These are phyloP conservation scores for Anguilla megastoma DNA, from an alignment of 2,797 vertebrate genomes.

Conservation along the genomic window DNA sequence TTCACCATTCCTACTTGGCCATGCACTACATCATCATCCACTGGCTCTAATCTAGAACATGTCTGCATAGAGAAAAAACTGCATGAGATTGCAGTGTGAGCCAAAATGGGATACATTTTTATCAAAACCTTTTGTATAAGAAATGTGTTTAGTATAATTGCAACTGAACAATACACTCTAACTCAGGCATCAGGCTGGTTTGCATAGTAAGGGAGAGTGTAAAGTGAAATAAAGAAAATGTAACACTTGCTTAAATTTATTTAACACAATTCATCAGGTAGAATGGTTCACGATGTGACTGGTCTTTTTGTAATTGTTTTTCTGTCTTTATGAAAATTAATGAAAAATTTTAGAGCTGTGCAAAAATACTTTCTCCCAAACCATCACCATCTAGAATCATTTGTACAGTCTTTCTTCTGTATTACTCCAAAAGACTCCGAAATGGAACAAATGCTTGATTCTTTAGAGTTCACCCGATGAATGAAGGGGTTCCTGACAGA, in stretches of 20 bases:
- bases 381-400: neutral
- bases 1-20: neutral
- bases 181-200: neutral
- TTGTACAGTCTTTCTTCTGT: neutral
- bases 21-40: neutral
- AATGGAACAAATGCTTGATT: neutral
- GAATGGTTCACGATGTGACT: neutral
- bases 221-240: neutral
- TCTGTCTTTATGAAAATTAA: neutral
- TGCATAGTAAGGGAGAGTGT: neutral
- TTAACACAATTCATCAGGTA: neutral
- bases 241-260: neutral
- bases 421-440: neutral
- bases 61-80: neutral
- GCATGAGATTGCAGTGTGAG: neutral
- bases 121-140: neutral
- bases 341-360: neutral
- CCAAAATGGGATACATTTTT: neutral
- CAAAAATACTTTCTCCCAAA: neutral
- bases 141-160: neutral
- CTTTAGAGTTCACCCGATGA: neutral
- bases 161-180: neutral
- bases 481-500: neutral
- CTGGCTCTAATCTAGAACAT: neutral
- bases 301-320: neutral